Evolutionary conservation across 2,888 invertebrate species (phyloP).

Genomic region (Sipha maydis): DNA sequence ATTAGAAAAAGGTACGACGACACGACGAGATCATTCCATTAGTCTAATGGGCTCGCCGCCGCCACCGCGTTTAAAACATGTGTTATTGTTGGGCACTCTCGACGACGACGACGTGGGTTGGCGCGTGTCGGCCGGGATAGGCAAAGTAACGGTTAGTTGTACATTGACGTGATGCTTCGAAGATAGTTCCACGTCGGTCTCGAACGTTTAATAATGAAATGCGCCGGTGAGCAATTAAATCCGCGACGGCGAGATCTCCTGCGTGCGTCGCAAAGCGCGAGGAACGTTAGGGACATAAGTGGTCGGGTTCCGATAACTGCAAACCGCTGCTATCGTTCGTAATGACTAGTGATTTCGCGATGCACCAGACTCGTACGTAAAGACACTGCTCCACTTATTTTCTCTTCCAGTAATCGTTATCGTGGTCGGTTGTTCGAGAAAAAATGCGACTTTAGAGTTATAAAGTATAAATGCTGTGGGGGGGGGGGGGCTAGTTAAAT

Average conservation of each 20-base stretch:
- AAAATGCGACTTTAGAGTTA: no score
- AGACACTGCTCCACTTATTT: no score
- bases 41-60: conserved; percentile 39
- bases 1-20: conserved; percentile 12
- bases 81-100: conserved; percentile 27
- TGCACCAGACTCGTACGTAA: no score
- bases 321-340: no score
- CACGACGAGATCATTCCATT: conserved; percentile 48
- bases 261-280: no score
- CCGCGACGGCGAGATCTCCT: background rate
- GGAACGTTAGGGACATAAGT: no score
- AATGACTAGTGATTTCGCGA: no score
- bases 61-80: conserved; percentile 25
- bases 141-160: background rate
- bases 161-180: conserved; percentile 23
- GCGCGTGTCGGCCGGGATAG: background rate
- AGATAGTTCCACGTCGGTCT: conserved; percentile 10
- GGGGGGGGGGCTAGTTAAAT: no score
- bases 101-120: background rate
- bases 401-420: no score
- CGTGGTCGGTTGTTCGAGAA: no score
- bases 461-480: no score
- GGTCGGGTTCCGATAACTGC: no score
- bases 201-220: conserved; percentile 44
- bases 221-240: background rate